These are phyloP conservation scores for Anthrax anthrax DNA, from an alignment of 2,888 invertebrate genomes.

Conservation along the genomic window DNA sequence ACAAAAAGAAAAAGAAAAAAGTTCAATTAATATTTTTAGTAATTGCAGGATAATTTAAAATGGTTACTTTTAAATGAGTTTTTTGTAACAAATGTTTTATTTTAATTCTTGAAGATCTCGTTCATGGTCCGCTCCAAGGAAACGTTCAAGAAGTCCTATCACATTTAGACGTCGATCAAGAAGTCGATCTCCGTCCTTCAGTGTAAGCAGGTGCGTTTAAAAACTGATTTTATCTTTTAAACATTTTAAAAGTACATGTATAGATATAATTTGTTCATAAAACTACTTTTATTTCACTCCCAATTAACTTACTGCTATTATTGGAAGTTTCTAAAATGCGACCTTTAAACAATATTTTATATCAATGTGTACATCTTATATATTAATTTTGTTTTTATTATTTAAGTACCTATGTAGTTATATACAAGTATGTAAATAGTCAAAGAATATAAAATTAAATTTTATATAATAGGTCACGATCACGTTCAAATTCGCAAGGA, in stretches of 20 bases:
- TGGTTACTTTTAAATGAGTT: too few relatives aligned
- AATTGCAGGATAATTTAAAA: neutral
- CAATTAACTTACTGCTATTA: too few relatives aligned
- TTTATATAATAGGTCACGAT: constrained; percentile 10
- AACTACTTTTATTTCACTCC: too few relatives aligned
- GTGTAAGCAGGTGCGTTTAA: constrained; percentile 16
- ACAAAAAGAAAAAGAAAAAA: neutral
- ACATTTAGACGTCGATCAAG: constrained; percentile 17
- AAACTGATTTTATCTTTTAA: too few relatives aligned
- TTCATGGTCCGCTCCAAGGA: constrained; percentile 19
- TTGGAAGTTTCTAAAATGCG: too few relatives aligned
- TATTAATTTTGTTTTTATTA: neutral
- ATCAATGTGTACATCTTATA: neutral
- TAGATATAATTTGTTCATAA: too few relatives aligned
- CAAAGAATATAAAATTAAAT: too few relatives aligned
- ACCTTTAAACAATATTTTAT: too few relatives aligned
- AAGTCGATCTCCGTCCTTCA: constrained; percentile 19
- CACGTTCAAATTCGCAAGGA: constrained; percentile 6
- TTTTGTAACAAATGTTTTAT: too few relatives aligned
- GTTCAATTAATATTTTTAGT: neutral
- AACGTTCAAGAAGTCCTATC: constrained; percentile 19
- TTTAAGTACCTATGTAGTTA: too few relatives aligned
- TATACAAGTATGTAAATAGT: too few relatives aligned
- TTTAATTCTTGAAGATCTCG: constrained; percentile 21
- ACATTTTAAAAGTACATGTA: too few relatives aligned